A percentile compares a stretch with the other conserved stretches of the same genome.
These are phyloP conservation scores for Marcusenius ussheri DNA, from an alignment of 2,113 vertebrate genomes.

Conservation along the genomic window DNA sequence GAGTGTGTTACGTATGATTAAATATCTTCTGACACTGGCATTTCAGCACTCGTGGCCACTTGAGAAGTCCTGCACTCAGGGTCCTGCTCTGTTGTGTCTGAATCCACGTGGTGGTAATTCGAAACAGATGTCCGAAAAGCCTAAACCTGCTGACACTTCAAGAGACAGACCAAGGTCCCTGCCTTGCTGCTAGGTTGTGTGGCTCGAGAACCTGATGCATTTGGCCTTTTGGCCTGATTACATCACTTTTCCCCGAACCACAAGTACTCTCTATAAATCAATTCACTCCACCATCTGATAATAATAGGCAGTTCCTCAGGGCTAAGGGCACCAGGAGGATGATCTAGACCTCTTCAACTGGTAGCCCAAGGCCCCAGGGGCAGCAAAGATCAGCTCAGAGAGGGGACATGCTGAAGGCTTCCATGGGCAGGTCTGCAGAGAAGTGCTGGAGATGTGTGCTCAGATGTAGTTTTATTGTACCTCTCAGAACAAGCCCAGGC, in stretches of 20 bases:
- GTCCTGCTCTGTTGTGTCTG: background rate
- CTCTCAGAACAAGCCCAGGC: constrained; percentile 2
- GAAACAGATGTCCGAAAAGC: background rate
- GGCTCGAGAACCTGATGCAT: background rate
- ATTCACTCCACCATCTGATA: background rate
- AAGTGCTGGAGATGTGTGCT: background rate
- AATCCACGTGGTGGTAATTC: background rate
- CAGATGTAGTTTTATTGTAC: background rate
- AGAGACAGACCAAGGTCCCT: background rate
- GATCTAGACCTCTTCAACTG: background rate
- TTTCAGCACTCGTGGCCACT: background rate
- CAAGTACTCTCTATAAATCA: background rate
- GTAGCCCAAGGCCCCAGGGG: background rate
- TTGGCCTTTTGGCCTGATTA: background rate
- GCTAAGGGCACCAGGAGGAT: background rate
- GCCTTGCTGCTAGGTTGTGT: background rate
- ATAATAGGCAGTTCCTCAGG: background rate
- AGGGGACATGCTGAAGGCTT: background rate
- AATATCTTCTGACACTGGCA: background rate
- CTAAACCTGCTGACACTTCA: background rate
- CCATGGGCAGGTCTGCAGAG: background rate
- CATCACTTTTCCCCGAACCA: background rate
- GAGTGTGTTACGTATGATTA: background rate
- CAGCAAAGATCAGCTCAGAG: background rate
- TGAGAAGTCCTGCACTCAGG: background rate